Evolutionary conservation across 2,888 invertebrate species (phyloP).

Genomic region (Sabatieria punctata): DNA sequence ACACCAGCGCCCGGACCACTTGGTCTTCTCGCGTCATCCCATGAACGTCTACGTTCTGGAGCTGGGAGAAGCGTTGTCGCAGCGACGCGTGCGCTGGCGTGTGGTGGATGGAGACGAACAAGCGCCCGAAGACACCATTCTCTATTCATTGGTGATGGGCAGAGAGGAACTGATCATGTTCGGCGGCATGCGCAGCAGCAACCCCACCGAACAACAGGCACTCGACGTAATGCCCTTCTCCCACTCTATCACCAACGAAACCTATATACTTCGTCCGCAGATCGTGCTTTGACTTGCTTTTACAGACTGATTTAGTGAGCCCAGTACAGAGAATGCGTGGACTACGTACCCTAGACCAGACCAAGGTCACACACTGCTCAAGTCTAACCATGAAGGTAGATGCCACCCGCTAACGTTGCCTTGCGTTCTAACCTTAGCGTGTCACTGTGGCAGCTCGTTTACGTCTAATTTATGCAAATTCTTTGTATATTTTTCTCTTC

Average conservation of each 20-base stretch:
- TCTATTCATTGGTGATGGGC: slow-evolving; percentile 71
- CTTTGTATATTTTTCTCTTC: no score
- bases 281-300: no score
- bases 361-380: no score
- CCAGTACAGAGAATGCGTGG: no score
- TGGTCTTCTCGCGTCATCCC: neutral
- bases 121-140: slow-evolving; percentile 64
- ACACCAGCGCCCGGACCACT: slow-evolving; percentile 1
- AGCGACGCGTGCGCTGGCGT: slow-evolving; percentile 39
- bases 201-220: slow-evolving; percentile 22
- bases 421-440: no score
- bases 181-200: slow-evolving; percentile 57
- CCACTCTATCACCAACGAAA: slow-evolving; percentile 14
- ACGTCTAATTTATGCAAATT: no score
- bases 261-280: slow-evolving; percentile 13
- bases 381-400: no score
- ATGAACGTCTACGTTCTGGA: slow-evolving; percentile 57
- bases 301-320: no score
- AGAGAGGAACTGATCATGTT: slow-evolving; percentile 83
- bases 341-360: no score
- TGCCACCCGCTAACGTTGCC: no score
- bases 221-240: slow-evolving; percentile 14
- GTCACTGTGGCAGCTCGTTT: no score
- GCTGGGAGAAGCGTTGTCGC: slow-evolving; percentile 41
- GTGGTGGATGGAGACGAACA: slow-evolving; percentile 21